Conservation (phyloP, 1,140 invertebrate genomes). For the Arctopsyche grandis region DNA sequence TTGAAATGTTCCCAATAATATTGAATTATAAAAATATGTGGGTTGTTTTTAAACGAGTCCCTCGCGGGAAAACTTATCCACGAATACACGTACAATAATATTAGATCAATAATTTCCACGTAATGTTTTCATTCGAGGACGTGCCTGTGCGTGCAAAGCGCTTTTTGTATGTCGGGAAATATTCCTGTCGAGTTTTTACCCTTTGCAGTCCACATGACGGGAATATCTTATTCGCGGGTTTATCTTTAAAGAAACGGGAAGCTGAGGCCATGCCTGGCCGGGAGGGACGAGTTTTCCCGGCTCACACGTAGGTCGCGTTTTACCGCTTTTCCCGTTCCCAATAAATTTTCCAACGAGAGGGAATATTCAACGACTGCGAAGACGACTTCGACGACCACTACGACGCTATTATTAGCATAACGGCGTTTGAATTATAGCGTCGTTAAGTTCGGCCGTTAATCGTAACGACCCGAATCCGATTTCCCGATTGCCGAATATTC, state of each 20-base stretch:
- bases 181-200: not conserved
- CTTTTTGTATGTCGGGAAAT: not conserved
- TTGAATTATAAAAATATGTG: too few relatives aligned
- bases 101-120: not conserved
- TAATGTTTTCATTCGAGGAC: not conserved
- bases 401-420: not conserved
- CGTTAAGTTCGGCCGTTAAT: not conserved
- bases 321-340: not conserved
- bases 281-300: not conserved
- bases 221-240: not conserved
- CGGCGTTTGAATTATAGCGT: not conserved
- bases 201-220: not conserved
- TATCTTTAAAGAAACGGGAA: not conserved
- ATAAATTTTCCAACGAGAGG: too few relatives aligned
- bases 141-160: not conserved
- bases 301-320: not conserved
- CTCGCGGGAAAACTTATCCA: too few relatives aligned
- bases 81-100: too few relatives aligned
- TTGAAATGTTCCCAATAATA: too few relatives aligned
- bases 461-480: not conserved
- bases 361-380: too few relatives aligned
- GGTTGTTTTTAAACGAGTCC: too few relatives aligned
- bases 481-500: not conserved
- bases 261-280: not conserved
- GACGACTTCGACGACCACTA: too few relatives aligned